phyloP scores from a whole-genome alignment of 2,888 invertebrate species.

The Endomychus coccineus region DNA sequence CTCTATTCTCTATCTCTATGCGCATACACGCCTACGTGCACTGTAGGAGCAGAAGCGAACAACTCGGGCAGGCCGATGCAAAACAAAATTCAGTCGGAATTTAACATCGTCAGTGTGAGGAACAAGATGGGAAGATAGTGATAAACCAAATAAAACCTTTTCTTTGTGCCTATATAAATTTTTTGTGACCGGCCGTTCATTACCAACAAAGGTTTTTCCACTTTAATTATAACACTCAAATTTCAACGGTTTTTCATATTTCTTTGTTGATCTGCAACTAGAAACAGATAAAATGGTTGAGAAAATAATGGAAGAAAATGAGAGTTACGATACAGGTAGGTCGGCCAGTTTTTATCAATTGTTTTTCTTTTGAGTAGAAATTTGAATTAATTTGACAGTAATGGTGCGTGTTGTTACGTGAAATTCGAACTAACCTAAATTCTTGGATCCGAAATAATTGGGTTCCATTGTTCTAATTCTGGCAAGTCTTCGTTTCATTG shows the following conservation, averaged over 20 bases:
- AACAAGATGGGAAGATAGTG: slow-evolving; percentile 40
- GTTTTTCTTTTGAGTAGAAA: too few species aligned
- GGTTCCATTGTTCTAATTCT: too few species aligned
- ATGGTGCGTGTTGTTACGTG: too few species aligned
- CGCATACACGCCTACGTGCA: slow-evolving; percentile 27
- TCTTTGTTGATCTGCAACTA: slow-evolving; percentile 8
- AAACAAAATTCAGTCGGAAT: slow-evolving; percentile 38
- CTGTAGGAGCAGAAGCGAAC: slow-evolving; percentile 14
- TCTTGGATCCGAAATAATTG: too few species aligned
- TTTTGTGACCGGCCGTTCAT: slow-evolving; percentile 31
- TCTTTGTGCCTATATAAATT: slow-evolving; percentile 36
- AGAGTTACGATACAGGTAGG: slow-evolving; percentile 47
- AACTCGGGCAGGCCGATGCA: too few species aligned
- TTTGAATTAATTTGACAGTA: too few species aligned
- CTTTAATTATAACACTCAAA: slow-evolving; percentile 6
- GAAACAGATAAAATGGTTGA: slow-evolving; percentile 51
- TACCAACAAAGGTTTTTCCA: slow-evolving; percentile 2
- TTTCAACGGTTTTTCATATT: slow-evolving; percentile 10
- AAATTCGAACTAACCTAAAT: too few species aligned
- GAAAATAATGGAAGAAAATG: slow-evolving; percentile 57
- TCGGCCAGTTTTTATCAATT: too few species aligned
- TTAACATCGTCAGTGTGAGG: slow-evolving; percentile 39
- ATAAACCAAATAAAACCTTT: slow-evolving; percentile 34
- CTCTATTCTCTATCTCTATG: too few species aligned
- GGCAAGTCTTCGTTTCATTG: too few species aligned